These are phyloP conservation scores for Trematomus loennbergii DNA, from an alignment of 2,113 vertebrate species.

Conservation along the genomic window DNA sequence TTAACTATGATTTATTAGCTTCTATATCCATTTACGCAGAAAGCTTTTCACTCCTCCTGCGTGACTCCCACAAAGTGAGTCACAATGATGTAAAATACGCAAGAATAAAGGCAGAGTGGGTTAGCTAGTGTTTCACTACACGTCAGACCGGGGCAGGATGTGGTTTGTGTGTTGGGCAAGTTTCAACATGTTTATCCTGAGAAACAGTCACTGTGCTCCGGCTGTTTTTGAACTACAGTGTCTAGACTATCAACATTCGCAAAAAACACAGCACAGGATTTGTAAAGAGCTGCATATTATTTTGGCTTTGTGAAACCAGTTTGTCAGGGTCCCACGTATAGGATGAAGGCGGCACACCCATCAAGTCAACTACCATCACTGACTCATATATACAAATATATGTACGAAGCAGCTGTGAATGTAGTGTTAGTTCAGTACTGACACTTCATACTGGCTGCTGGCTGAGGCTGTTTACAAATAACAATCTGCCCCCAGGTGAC, in stretches of 20 bases:
- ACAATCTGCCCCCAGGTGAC: neutral
- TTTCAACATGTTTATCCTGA: slow-evolving; percentile 52
- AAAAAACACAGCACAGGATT: slow-evolving; percentile 24
- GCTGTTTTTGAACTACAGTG: slow-evolving; percentile 44
- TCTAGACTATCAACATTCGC: slow-evolving; percentile 14
- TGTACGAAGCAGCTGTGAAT: neutral
- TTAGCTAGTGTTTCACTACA: slow-evolving; percentile 51
- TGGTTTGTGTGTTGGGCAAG: slow-evolving; percentile 59
- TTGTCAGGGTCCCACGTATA: neutral
- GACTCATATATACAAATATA: neutral
- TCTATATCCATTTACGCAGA: slow-evolving; percentile 30
- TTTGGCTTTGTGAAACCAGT: slow-evolving; percentile 24
- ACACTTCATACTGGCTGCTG: neutral
- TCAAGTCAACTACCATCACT: slow-evolving; percentile 8
- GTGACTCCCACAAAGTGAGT: slow-evolving; percentile 60
- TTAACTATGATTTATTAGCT: slow-evolving; percentile 26
- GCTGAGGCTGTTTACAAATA: neutral
- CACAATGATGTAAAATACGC: slow-evolving; percentile 40
- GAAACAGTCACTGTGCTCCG: slow-evolving; percentile 27
- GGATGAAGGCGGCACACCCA: neutral
- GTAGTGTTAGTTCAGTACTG: neutral
- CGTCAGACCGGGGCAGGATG: slow-evolving; percentile 45
- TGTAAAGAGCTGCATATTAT: slow-evolving; percentile 16
- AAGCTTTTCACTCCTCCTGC: slow-evolving; percentile 26
- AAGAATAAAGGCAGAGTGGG: slow-evolving; percentile 44